phyloP scores from a whole-genome alignment of 2,888 invertebrate species.

The Biston stratarius region DNA sequence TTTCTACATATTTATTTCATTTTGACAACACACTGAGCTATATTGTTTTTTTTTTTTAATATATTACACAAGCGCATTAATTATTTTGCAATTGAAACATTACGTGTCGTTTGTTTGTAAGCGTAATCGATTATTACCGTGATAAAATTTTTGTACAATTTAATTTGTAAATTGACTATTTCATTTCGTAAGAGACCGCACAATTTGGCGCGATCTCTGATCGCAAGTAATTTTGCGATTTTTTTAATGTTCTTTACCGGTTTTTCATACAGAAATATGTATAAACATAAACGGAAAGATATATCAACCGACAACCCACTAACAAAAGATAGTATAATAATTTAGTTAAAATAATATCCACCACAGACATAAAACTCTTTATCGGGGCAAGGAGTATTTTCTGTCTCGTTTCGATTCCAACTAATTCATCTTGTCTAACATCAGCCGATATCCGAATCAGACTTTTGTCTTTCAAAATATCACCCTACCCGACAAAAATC shows the following conservation, averaged over 20 bases:
- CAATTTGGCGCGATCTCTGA: conserved; percentile 12
- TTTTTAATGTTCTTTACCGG: conserved; percentile 4
- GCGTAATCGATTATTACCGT: conserved; percentile 4
- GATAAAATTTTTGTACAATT: conserved; percentile 15
- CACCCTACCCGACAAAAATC: too few species aligned
- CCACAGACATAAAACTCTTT: background rate
- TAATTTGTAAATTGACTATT: conserved; percentile 22
- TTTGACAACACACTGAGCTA: background rate
- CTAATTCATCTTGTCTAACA: too few species aligned
- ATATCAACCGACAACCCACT: background rate
- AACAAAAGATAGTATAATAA: background rate
- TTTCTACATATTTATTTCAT: background rate
- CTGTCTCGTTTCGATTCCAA: background rate
- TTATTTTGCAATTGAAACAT: background rate
- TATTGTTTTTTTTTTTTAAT: background rate
- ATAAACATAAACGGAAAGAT: background rate
- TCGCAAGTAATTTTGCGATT: conserved; percentile 23
- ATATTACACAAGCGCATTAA: background rate
- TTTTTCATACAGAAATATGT: conserved; percentile 7
- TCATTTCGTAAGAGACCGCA: background rate
- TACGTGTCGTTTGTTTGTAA: conserved; percentile 15
- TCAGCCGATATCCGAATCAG: too few species aligned
- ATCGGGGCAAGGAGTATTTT: too few species aligned
- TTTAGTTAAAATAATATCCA: background rate
- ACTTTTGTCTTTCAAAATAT: too few species aligned